A percentile compares a stretch with the other conserved stretches of the same genome.
phyloP scores from a whole-genome alignment of 2,113 vertebrate genomes.

The Ceyx margarethae region DNA sequence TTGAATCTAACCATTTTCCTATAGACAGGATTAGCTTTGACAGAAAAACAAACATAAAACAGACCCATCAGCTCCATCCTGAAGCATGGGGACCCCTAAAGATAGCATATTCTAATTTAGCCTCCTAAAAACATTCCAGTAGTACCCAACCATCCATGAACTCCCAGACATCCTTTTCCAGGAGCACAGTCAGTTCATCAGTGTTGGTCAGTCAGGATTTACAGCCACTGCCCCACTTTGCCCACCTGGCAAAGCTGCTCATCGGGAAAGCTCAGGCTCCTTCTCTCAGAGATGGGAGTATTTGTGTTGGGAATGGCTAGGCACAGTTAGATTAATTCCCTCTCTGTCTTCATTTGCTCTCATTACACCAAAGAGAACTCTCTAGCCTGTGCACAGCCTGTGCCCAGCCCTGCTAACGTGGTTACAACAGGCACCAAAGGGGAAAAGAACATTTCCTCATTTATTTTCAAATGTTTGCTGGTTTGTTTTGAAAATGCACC shows the following conservation, averaged over 20 bases:
- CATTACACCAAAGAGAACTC: not conserved
- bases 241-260: not conserved
- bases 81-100: not conserved
- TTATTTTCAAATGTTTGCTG: conserved; percentile 47
- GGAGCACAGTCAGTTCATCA: rapidly evolving
- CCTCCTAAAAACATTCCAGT: not conserved
- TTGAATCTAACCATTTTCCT: not conserved
- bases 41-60: not conserved
- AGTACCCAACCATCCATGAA: too few species aligned
- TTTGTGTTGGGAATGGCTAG: not conserved
- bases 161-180: not conserved
- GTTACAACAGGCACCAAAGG: conserved; percentile 30
- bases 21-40: not conserved
- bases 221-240: not conserved
- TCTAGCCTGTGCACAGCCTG: not conserved
- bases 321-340: not conserved
- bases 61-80: not conserved
- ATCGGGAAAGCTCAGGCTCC: not conserved
- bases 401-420: not conserved
- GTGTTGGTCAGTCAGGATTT: not conserved
- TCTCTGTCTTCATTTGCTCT: not conserved
- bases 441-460: conserved; percentile 17
- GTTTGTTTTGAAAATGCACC: conserved; percentile 37
- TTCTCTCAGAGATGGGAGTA: not conserved
- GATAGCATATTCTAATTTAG: not conserved